These are phyloP conservation scores for Osedax frankpressi DNA, from an alignment of 2,888 invertebrate species.

Conservation along the genomic window DNA sequence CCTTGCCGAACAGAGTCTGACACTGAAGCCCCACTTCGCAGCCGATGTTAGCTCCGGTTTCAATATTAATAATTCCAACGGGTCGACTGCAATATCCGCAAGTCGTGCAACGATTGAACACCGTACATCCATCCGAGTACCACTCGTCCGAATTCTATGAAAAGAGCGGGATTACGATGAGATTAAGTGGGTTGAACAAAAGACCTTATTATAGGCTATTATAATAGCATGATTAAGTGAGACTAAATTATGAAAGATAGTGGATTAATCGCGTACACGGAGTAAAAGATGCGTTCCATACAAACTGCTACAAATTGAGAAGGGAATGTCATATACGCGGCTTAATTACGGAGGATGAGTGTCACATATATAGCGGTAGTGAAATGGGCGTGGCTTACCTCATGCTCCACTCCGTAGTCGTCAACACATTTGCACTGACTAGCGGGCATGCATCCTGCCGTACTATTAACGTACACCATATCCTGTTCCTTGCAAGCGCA, in stretches of 20 bases:
- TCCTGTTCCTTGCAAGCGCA: neutral
- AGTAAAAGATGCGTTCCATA: too few species aligned
- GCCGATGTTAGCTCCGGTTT: neutral
- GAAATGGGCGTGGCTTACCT: neutral
- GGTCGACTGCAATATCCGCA: neutral
- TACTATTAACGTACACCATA: neutral
- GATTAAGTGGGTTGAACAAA: neutral
- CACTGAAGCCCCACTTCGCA: neutral
- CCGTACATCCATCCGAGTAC: conserved; percentile 8
- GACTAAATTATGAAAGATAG: too few species aligned
- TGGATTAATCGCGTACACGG: too few species aligned
- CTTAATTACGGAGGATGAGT: neutral
- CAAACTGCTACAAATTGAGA: too few species aligned
- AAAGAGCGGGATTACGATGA: neutral
- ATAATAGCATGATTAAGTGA: too few species aligned
- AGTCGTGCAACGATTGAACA: neutral
- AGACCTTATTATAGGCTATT: too few species aligned
- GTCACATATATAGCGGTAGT: neutral
- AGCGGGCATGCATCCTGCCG: neutral
- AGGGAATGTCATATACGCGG: too few species aligned
- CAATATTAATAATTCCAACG: neutral
- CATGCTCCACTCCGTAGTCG: neutral
- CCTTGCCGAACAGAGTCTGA: neutral
- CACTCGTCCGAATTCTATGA: neutral
- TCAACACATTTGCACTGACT: neutral